A percentile compares a stretch with the other conserved stretches of the same genome.
Evolutionary conservation across 2,888 invertebrate genomes (phyloP).

Genomic region (Chaitophorus viminalis): DNA sequence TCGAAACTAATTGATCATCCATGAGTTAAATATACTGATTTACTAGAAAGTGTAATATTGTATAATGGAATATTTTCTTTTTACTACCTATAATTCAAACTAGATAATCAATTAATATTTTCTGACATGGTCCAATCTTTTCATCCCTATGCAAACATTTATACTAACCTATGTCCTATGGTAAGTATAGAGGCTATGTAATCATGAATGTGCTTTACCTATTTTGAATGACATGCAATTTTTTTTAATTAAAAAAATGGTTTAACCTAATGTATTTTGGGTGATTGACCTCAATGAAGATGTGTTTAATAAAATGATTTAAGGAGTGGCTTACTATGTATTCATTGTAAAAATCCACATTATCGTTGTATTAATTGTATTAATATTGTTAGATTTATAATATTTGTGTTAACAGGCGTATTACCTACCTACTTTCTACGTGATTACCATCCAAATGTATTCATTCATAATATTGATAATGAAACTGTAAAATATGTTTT

Average conservation of each 20-base stretch:
- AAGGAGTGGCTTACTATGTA: slow-evolving; percentile 3
- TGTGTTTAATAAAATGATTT: slow-evolving; percentile 13
- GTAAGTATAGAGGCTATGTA: neutral
- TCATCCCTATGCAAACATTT: slow-evolving; percentile 2
- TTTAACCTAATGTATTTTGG: slow-evolving; percentile 29
- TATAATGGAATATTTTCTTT: neutral
- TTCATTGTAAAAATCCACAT: neutral
- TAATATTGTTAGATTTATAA: neutral
- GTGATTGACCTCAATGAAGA: slow-evolving; percentile 48
- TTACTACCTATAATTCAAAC: neutral
- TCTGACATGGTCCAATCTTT: neutral
- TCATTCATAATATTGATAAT: neutral
- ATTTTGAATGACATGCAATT: slow-evolving; percentile 44
- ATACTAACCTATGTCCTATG: slow-evolving; percentile 15
- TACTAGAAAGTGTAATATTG: neutral
- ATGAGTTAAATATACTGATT: neutral
- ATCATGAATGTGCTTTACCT: slow-evolving; percentile 10
- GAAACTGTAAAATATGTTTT: neutral
- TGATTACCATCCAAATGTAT: neutral
- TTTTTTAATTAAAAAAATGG: slow-evolving; percentile 58
- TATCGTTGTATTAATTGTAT: neutral
- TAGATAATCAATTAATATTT: neutral
- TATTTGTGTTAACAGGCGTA: neutral
- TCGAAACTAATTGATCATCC: too few species aligned
- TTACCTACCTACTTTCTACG: too few species aligned